phyloP scores from a whole-genome alignment of 2,888 invertebrate genomes.

The Ornithoptera alexandrae region DNA sequence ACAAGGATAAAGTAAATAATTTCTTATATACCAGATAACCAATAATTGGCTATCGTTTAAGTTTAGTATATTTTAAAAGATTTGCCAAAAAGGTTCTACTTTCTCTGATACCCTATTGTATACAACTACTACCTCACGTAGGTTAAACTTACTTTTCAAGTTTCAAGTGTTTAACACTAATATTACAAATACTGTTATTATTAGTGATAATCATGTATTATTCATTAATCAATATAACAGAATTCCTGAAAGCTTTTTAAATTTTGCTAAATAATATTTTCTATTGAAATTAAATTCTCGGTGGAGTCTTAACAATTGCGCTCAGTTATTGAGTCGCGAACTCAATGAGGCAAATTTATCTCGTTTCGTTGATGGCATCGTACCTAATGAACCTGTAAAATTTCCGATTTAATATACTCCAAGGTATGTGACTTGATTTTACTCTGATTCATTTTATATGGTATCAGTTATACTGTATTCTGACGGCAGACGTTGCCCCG shows the following conservation, averaged over 20 bases:
- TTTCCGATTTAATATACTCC: constrained; percentile 35
- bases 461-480: background rate
- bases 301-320: constrained; percentile 35
- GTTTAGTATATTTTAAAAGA: no score
- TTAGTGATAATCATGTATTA: background rate
- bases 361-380: constrained; percentile 35
- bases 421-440: constrained; percentile 18
- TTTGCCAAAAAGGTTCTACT: no score
- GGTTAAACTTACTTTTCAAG: no score
- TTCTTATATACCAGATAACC: no score
- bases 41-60: no score
- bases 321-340: constrained; percentile 34
- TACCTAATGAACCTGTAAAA: constrained; percentile 38
- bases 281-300: constrained; percentile 28
- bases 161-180: no score
- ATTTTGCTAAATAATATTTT: constrained; percentile 23
- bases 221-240: background rate
- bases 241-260: constrained; percentile 4
- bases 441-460: background rate
- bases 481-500: background rate
- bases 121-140: no score
- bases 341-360: constrained; percentile 38
- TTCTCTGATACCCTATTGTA: no score
- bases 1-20: no score
- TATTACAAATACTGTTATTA: no score